phyloP scores from a whole-genome alignment of 2,888 invertebrate species.

The Tenthredo distinguenda region DNA sequence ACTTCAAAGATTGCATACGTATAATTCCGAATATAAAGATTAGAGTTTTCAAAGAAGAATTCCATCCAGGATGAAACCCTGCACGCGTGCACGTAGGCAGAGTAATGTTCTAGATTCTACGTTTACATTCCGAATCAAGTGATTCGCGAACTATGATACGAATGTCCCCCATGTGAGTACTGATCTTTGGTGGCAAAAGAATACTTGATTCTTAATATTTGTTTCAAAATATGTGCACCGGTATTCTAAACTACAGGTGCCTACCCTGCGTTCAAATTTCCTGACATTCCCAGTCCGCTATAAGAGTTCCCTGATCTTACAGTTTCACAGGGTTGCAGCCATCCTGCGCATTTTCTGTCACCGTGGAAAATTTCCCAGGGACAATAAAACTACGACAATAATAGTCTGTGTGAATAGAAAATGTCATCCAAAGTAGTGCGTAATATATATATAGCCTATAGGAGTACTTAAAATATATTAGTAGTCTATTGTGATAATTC shows the following conservation, averaged over 20 bases:
- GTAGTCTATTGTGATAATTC: not conserved
- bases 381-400: slow-evolving; percentile 32
- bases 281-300: not conserved
- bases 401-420: not conserved
- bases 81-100: no score
- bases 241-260: not conserved
- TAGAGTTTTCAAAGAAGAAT: no score
- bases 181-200: not conserved
- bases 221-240: not conserved
- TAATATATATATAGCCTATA: no score
- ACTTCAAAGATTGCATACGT: not conserved
- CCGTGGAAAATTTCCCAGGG: not conserved
- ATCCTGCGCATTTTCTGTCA: not conserved
- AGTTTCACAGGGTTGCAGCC: not conserved
- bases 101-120: not conserved
- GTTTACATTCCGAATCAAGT: not conserved
- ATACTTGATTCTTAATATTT: not conserved
- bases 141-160: not conserved
- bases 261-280: not conserved
- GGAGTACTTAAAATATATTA: not conserved
- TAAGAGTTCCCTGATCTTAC: not conserved
- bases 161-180: not conserved
- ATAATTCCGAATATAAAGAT: no score
- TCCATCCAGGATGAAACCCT: no score
- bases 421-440: not conserved